phyloP scores from a whole-genome alignment of 2,113 vertebrate genomes.

The Orcinus orca region DNA sequence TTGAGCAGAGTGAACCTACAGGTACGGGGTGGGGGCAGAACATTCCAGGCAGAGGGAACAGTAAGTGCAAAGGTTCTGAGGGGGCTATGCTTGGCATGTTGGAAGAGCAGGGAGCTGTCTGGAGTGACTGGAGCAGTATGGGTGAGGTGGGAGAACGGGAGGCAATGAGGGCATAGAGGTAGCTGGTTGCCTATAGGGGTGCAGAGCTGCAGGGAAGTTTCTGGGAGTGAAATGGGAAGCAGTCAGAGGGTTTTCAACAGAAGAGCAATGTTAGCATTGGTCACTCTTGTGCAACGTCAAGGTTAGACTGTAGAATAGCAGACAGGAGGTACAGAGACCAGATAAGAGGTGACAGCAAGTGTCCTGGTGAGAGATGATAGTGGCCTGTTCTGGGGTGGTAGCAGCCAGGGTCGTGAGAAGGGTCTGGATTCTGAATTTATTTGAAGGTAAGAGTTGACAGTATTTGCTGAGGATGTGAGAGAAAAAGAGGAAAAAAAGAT shows the following conservation, averaged over 20 bases:
- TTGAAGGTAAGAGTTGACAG: background rate
- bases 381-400: background rate
- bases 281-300: background rate
- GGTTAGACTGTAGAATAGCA: background rate
- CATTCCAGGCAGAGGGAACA: background rate
- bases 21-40: background rate
- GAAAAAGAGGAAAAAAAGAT: background rate
- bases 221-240: background rate
- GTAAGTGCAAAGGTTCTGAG: background rate
- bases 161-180: fast-evolving
- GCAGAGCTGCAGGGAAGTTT: background rate
- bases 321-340: background rate
- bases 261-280: fast-evolving
- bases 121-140: too few relatives aligned
- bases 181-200: background rate
- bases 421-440: background rate
- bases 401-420: background rate
- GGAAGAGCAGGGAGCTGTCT: background rate
- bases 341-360: background rate
- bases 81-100: background rate
- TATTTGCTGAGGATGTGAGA: background rate
- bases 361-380: background rate
- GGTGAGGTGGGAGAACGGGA: too few relatives aligned
- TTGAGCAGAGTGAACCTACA: background rate
- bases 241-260: background rate